These are phyloP conservation scores for Xyrichtys novacula DNA, from an alignment of 2,797 vertebrate genomes.

Conservation along the genomic window DNA sequence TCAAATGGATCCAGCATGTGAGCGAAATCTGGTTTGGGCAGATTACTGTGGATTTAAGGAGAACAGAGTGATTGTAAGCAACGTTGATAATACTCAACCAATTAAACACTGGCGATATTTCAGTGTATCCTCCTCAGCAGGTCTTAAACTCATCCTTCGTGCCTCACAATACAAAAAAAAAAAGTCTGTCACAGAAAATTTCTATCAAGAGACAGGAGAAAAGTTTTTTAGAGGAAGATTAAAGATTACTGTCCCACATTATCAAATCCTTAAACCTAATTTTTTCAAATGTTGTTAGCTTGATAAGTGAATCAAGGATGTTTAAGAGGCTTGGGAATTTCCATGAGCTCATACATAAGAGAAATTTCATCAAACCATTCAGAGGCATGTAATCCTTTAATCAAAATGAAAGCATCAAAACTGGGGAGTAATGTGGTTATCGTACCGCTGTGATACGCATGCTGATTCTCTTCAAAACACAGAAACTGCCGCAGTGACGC, in stretches of 20 bases:
- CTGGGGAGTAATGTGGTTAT: slow-evolving; percentile 40
- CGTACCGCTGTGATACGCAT: slow-evolving; percentile 27
- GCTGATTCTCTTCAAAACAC: slow-evolving; percentile 12
- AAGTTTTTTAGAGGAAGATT: too few species aligned
- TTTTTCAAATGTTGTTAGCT: slow-evolving; percentile 35
- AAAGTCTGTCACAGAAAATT: not conserved
- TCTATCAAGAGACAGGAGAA: too few species aligned
- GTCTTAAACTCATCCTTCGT: not conserved
- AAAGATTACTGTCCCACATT: slow-evolving; percentile 5
- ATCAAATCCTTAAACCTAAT: slow-evolving; percentile 17
- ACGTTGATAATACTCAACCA: not conserved
- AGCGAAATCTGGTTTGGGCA: slow-evolving; percentile 90
- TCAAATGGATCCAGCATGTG: slow-evolving; percentile 92
- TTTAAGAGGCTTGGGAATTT: slow-evolving; percentile 33
- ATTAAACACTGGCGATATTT: not conserved
- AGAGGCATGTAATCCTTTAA: slow-evolving; percentile 50
- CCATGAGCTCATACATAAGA: slow-evolving; percentile 31
- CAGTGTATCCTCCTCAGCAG: not conserved
- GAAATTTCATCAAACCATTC: slow-evolving; percentile 33
- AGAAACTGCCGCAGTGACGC: slow-evolving; percentile 24
- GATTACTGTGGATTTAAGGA: slow-evolving; percentile 77
- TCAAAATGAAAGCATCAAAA: slow-evolving; percentile 55
- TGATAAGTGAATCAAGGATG: slow-evolving; percentile 35
- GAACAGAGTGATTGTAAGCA: not conserved
- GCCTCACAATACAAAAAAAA: not conserved